Percentiles rank a stretch among this genome's conserved stretches.
Conservation (phyloP, 2,797 vertebrate species). For the Sebastes vulpes region DNA sequence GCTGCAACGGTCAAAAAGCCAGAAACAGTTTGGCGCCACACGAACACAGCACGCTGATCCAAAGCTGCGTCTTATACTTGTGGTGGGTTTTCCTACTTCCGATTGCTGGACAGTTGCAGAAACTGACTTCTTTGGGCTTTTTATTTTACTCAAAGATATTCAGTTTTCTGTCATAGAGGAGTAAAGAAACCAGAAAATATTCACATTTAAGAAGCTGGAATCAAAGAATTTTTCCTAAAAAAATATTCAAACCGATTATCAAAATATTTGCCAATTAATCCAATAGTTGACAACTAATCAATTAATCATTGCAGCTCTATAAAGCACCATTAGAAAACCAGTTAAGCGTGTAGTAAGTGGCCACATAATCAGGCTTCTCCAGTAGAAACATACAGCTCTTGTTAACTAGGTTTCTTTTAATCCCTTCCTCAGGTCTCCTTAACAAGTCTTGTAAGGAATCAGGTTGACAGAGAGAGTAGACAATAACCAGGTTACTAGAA, state of each 20-base stretch:
- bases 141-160: neutral
- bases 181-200: too few relatives aligned
- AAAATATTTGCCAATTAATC: too few relatives aligned
- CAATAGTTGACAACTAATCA: too few relatives aligned
- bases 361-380: neutral
- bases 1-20: conserved; percentile 2
- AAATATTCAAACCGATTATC: too few relatives aligned
- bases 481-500: neutral
- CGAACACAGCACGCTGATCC: neutral
- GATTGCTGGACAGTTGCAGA: neutral
- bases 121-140: neutral
- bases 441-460: neutral
- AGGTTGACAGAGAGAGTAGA: neutral
- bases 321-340: neutral
- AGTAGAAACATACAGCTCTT: neutral
- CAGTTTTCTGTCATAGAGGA: too few relatives aligned
- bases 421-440: neutral
- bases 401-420: neutral
- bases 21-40: neutral
- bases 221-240: too few relatives aligned
- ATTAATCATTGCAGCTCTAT: too few relatives aligned
- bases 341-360: neutral
- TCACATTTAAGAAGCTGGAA: too few relatives aligned
- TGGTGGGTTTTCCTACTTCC: neutral
- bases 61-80: neutral